A percentile compares a stretch with the other conserved stretches of the same genome.
Conservation (phyloP, 2,113 vertebrate genomes). For the Stercorarius parasiticus region DNA sequence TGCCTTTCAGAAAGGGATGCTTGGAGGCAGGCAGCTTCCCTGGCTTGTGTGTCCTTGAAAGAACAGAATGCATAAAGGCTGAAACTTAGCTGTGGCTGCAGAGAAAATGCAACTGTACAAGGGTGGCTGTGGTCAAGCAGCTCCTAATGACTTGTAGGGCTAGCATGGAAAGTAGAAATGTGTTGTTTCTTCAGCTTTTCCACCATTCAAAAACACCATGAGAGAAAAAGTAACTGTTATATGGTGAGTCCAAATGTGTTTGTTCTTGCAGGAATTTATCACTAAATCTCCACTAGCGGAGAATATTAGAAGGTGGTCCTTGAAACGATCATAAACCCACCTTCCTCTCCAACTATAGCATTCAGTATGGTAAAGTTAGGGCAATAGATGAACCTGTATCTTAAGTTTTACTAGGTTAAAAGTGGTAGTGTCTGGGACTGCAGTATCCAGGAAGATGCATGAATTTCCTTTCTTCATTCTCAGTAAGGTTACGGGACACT, state of each 20-base stretch:
- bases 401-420: not conserved
- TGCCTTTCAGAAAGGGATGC: not conserved
- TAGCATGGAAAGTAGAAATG: not conserved
- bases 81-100: not conserved
- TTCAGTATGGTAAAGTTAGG: not conserved
- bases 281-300: not conserved
- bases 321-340: not conserved
- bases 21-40: not conserved
- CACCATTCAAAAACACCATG: not conserved
- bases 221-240: not conserved
- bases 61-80: not conserved
- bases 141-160: not conserved
- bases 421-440: not conserved
- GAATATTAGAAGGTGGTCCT: not conserved
- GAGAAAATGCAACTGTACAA: not conserved
- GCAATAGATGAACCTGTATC: not conserved
- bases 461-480: not conserved
- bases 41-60: not conserved
- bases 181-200: not conserved
- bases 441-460: not conserved
- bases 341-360: not conserved
- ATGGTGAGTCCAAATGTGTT: not conserved
- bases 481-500: not conserved
- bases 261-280: not conserved
- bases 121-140: not conserved